Percentiles rank a stretch among this genome's conserved stretches.
Conservation (phyloP, 1,140 invertebrate genomes). For the Matsumurasca onukii region DNA sequence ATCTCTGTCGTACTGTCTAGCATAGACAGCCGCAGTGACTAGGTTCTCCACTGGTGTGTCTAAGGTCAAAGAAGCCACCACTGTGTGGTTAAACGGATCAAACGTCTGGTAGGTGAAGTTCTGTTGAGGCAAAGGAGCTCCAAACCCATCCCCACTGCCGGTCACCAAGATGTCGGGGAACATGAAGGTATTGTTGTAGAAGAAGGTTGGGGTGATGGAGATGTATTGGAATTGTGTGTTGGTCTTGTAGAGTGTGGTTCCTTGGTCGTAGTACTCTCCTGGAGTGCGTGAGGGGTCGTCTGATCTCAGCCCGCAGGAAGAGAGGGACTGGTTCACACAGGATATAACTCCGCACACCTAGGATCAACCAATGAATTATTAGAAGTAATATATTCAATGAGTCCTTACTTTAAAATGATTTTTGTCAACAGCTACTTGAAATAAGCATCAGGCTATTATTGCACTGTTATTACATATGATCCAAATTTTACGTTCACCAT, state of each 20-base stretch:
- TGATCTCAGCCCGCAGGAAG: constrained; percentile 8
- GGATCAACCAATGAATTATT: not conserved
- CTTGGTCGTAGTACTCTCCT: not conserved
- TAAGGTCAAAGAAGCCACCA: not conserved
- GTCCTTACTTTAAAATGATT: too few relatives aligned
- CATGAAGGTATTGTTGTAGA: not conserved
- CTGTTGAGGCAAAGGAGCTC: not conserved
- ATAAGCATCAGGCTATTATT: too few relatives aligned
- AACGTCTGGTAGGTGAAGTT: not conserved
- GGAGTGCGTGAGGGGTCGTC: not conserved
- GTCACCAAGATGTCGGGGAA: not conserved
- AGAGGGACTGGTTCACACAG: constrained; percentile 2
- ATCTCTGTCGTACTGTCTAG: constrained; percentile 16
- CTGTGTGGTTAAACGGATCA: not conserved
- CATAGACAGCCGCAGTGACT: constrained; percentile 11
- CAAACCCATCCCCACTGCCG: constrained; percentile 4
- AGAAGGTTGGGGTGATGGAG: not conserved
- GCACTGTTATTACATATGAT: too few relatives aligned
- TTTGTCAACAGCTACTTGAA: too few relatives aligned
- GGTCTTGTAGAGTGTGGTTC: constrained; percentile 4
- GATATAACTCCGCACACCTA: constrained; percentile 22
- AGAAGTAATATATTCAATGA: too few relatives aligned
- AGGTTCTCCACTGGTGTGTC: not conserved
- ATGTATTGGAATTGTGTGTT: constrained; percentile 4
- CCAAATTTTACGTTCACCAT: too few relatives aligned